These are phyloP conservation scores for Montipora cactus DNA, from an alignment of 64 coral and sea anemone genomes.

Conservation along the genomic window DNA sequence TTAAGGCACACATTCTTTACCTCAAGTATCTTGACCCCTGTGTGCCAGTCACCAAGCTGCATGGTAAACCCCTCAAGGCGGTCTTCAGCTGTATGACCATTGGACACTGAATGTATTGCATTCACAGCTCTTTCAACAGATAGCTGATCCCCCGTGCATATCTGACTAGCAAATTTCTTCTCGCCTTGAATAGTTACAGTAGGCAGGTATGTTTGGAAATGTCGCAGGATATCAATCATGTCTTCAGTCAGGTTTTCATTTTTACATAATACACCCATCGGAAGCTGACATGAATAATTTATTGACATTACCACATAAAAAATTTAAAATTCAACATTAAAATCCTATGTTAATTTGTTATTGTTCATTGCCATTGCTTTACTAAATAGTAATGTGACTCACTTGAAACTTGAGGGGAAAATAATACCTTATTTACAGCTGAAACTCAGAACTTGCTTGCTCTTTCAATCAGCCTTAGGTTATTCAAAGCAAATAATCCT, in stretches of 20 bases:
- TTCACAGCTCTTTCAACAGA: slow-evolving; percentile 46
- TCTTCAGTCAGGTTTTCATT: slow-evolving; percentile 42
- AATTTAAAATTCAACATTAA: background rate
- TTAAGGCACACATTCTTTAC: slow-evolving; percentile 11
- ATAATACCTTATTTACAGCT: background rate
- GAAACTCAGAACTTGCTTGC: background rate
- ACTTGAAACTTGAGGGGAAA: too few relatives aligned
- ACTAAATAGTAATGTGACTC: too few relatives aligned
- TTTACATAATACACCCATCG: slow-evolving; percentile 36
- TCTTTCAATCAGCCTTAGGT: slow-evolving; percentile 7
- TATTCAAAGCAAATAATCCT: background rate
- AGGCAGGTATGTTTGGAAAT: slow-evolving; percentile 58
- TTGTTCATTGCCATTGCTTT: too few relatives aligned
- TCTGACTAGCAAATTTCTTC: slow-evolving; percentile 37
- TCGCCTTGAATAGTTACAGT: slow-evolving; percentile 18
- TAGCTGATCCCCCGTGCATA: slow-evolving; percentile 43
- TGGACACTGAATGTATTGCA: slow-evolving; percentile 39
- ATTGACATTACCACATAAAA: background rate
- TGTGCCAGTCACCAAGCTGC: background rate
- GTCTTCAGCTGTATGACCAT: slow-evolving; percentile 43
- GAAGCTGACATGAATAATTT: background rate
- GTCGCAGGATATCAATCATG: slow-evolving; percentile 43
- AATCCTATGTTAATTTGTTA: too few relatives aligned
- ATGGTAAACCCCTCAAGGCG: slow-evolving; percentile 35
- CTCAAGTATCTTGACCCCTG: slow-evolving; percentile 29